Evolutionary conservation across 2,797 vertebrate genomes (phyloP), one percentile per base, ranked within the genome.

Genomic region (Rachycentron canadum): DNA sequence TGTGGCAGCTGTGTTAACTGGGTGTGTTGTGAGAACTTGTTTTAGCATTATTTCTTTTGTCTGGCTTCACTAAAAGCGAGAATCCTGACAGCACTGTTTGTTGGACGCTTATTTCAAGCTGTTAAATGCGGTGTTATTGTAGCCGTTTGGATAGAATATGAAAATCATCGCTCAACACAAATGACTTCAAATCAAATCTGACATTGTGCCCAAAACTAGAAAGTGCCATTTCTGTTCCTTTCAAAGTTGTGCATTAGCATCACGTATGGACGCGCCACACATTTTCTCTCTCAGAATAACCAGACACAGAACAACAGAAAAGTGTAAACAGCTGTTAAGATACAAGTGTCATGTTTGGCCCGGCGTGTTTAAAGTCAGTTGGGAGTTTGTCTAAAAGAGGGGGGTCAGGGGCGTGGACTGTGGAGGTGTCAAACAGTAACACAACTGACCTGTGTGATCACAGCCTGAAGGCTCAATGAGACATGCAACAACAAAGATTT

Each of bases 171-270:
- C 83, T 76, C 26, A 9, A 74, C 74, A 76, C 43, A 64, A 70
- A 72, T 67, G 14, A 63, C 30, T 75, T 78, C 13, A 67, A 62
- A 62, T 73, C 23, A 69, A 86, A 80, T 41, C 3, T 21, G 8
- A 81, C 12, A 47, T 83, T 66, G 81, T 7, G 6, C 41, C 19
- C 63, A 49, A 76, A 87, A 81, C 69, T 49, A 21, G 34, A 60
- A 83, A 69, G 59, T 43, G 58, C 72, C 43, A 17, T 26, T 30
- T 30, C 17, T 55, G 16, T 2, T 30, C 26, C 52, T 30, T 11
- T 55, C 28, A 3, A 55, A 55, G 26, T 55, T 14, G 7, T 1
- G 6, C 3, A 28, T 30, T 17, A 55, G 52, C 16, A 9, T 55
- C 3, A 55, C 7, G 17, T 55, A 55, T 55, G 16, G 16, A 55